Evolutionary conservation across 1,140 invertebrate species (phyloP).

Genomic region (Drosophila nannoptera): DNA sequence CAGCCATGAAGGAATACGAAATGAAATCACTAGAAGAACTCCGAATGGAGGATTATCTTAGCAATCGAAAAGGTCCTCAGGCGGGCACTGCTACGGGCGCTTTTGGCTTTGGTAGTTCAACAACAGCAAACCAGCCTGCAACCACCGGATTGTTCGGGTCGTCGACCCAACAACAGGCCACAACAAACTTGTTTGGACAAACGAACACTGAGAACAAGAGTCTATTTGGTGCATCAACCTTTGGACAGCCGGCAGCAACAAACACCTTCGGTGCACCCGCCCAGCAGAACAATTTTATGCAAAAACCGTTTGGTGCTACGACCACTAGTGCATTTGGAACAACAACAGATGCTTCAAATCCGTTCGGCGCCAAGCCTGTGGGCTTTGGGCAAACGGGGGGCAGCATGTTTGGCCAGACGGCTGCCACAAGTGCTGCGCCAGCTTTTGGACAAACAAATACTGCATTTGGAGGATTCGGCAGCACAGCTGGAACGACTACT

Average conservation of each 20-base stretch:
- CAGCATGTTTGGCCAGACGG: slow-evolving; percentile 68
- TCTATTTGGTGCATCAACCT: slow-evolving; percentile 66
- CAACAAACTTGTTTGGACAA: slow-evolving; percentile 79
- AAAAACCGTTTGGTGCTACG: slow-evolving; percentile 81
- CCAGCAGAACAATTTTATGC: slow-evolving; percentile 67
- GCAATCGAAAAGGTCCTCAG: slow-evolving; percentile 89
- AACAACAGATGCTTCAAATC: slow-evolving; percentile 79
- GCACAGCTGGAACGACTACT: slow-evolving; percentile 51
- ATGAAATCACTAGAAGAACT: slow-evolving; percentile 96
- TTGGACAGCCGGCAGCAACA: slow-evolving; percentile 75
- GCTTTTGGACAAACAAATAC: slow-evolving; percentile 71
- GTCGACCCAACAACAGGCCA: slow-evolving; percentile 58
- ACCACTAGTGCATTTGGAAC: slow-evolving; percentile 82
- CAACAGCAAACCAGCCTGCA: slow-evolving; percentile 61
- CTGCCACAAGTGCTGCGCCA: slow-evolving; percentile 74
- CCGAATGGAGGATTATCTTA: slow-evolving; percentile 94
- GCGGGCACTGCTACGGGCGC: slow-evolving; percentile 73
- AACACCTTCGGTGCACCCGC: slow-evolving; percentile 77
- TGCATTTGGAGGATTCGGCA: slow-evolving; percentile 79
- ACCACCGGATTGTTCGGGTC: slow-evolving; percentile 78
- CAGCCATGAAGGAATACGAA: slow-evolving; percentile 99
- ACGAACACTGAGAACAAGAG: slow-evolving; percentile 65
- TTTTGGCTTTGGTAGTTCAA: slow-evolving; percentile 80
- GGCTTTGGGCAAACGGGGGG: slow-evolving; percentile 75
- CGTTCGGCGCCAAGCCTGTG: slow-evolving; percentile 77